These are phyloP conservation scores for Cremastinae sp. DNA, from an alignment of 2,888 invertebrate species.

Conservation along the genomic window DNA sequence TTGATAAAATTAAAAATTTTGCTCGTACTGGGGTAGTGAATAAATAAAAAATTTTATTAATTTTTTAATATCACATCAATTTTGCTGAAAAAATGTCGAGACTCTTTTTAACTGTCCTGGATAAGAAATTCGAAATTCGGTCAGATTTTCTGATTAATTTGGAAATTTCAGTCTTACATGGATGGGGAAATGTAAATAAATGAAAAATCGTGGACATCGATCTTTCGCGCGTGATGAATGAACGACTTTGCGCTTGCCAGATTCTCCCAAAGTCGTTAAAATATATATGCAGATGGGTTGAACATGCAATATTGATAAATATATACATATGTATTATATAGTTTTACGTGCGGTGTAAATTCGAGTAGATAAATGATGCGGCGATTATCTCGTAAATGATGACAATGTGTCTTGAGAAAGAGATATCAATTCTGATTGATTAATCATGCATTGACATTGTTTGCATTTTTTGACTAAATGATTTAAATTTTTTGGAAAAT, in stretches of 20 bases:
- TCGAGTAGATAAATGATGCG: slow-evolving; percentile 29
- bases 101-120: no score
- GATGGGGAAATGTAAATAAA: neutral
- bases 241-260: slow-evolving; percentile 37
- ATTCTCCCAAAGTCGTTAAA: slow-evolving; percentile 13
- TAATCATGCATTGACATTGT: slow-evolving; percentile 32
- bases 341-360: slow-evolving; percentile 1
- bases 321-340: no score
- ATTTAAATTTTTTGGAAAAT: no score
- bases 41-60: neutral
- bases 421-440: slow-evolving; percentile 34
- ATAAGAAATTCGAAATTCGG: no score
- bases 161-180: neutral
- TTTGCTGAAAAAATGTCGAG: no score
- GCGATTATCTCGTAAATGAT: slow-evolving; percentile 31
- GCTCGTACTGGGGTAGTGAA: neutral
- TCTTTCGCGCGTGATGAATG: slow-evolving; percentile 11
- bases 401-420: slow-evolving; percentile 24
- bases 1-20: no score
- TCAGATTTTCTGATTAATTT: no score
- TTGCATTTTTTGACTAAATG: neutral
- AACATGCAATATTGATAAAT: neutral
- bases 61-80: neutral
- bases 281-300: neutral
- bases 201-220: neutral